Percentiles rank a stretch among this genome's conserved stretches.
These are phyloP conservation scores for Chelonia mydas DNA, from an alignment of 2,797 vertebrate species.

Conservation along the genomic window DNA sequence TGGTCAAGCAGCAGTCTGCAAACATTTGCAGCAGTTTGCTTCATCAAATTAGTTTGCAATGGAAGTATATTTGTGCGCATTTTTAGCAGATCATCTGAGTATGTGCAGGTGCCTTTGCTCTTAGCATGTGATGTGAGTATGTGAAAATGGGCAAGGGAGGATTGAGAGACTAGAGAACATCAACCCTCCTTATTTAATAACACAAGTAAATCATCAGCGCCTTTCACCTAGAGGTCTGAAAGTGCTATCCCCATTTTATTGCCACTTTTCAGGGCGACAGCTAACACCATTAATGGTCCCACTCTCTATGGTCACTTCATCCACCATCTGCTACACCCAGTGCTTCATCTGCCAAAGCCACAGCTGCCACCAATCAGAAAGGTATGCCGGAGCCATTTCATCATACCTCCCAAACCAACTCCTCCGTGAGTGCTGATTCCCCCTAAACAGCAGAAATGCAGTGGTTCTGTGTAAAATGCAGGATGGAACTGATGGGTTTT, in stretches of 20 bases:
- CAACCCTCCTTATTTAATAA: background rate
- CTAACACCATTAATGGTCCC: background rate
- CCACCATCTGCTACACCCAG: background rate
- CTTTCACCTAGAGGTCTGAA: background rate
- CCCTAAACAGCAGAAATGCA: background rate
- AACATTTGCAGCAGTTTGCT: background rate
- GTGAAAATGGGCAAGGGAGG: background rate
- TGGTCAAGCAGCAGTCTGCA: background rate
- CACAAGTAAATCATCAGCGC: background rate
- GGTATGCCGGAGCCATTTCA: background rate
- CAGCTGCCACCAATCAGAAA: background rate
- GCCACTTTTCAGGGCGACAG: background rate
- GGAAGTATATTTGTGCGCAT: background rate
- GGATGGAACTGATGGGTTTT: background rate
- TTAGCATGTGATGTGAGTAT: fast-evolving
- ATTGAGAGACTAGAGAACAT: background rate
- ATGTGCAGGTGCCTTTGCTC: background rate
- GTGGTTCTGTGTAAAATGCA: background rate
- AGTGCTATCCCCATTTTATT: background rate
- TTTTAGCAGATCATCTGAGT: background rate
- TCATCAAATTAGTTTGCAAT: background rate
- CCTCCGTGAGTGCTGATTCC: background rate
- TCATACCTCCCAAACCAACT: background rate
- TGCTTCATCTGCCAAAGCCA: background rate
- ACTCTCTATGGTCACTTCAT: background rate